phyloP scores from a whole-genome alignment of 2,888 invertebrate genomes.

The Drosophila phalerata region DNA sequence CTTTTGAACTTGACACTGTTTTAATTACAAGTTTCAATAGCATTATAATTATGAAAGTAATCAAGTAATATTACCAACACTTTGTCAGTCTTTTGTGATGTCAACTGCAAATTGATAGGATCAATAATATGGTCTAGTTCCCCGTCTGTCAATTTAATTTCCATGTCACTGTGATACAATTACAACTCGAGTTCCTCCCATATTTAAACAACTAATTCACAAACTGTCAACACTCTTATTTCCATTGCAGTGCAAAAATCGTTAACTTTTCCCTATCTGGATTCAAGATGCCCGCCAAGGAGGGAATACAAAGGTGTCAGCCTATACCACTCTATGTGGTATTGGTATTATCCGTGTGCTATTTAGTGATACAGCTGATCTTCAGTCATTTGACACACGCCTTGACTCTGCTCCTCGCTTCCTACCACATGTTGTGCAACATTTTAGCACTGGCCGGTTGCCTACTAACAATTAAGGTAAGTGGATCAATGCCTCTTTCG shows the following conservation, averaged over 20 bases:
- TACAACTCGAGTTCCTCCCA: conserved; percentile 7
- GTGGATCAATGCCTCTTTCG: conserved; percentile 59
- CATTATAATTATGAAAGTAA: conserved; percentile 2
- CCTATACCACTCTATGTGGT: conserved; percentile 91
- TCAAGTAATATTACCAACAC: conserved; percentile 22
- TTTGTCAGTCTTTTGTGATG: conserved; percentile 17
- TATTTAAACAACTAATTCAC: conserved; percentile 49
- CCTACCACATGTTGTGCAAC: conserved; percentile 97
- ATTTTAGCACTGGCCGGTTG: conserved; percentile 94
- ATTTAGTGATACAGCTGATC: conserved; percentile 93
- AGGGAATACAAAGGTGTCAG: conserved; percentile 90
- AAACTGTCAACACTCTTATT: conserved; percentile 11
- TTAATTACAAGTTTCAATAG: conserved; percentile 8
- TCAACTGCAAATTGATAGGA: conserved; percentile 44
- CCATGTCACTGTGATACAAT: conserved; percentile 12
- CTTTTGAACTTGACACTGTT: conserved; percentile 18
- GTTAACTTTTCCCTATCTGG: conserved; percentile 4
- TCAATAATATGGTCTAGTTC: conserved; percentile 45
- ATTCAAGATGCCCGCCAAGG: conserved; percentile 90
- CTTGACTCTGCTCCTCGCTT: conserved; percentile 95
- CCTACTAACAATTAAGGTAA: conserved; percentile 92
- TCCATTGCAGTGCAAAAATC: conserved; percentile 3
- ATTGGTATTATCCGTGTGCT: conserved; percentile 90
- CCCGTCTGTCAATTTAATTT: conserved; percentile 38
- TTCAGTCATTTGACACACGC: conserved; percentile 96